Base-by-base conservation (phyloP, 2,888 invertebrate species). In the Drosophila cracens region DNA sequence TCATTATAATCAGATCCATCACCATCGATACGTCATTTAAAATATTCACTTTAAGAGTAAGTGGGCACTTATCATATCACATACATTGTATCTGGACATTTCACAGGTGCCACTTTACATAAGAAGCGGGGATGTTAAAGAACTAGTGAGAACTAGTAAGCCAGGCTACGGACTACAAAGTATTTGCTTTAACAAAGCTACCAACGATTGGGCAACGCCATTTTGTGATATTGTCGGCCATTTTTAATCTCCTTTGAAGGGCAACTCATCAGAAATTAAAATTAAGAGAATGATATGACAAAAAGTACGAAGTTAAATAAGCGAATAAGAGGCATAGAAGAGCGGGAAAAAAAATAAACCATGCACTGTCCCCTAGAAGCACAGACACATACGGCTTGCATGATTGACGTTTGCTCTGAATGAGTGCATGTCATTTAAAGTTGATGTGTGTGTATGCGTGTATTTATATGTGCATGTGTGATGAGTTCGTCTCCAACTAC, bases 391-490 rank as follows among this genome's bases (percentile, higher is more conserved):
- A 53, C 7, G 33, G 21, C 54, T 70, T 58, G 59, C 18, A 52
- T 81, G 86, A 83, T 78, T 82, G 87, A 80, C 80, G 77, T 67
- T 54, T 71, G 66, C 63, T 63, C 68, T 56, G 70, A 79, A 69
- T 65, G 77, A 80, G 69, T 72, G 81, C 74, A 81, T 69, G 74
- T 75, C 86, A 75, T 81, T 74, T 52, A 31, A 66, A 79, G 57
- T 25, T 46, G 25, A 27, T n/a, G 31, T 54, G 27, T 65, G 46
- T 75, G n/a, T 53, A 21, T 57, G 53, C n/a, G 54, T 25, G 46
- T 34, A 48, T 70, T 58, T 31, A 48, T 70, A 57, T 54, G 38
- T 56, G 58, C 49, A 31, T 53, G 25, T 66, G 49, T 43, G 52
- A 25, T 34, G 11, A 49, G 53, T 46, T 74, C 40, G 58, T 70